phyloP scores from a whole-genome alignment of 1,140 invertebrate species.

The Ruditapes philippinarum region DNA sequence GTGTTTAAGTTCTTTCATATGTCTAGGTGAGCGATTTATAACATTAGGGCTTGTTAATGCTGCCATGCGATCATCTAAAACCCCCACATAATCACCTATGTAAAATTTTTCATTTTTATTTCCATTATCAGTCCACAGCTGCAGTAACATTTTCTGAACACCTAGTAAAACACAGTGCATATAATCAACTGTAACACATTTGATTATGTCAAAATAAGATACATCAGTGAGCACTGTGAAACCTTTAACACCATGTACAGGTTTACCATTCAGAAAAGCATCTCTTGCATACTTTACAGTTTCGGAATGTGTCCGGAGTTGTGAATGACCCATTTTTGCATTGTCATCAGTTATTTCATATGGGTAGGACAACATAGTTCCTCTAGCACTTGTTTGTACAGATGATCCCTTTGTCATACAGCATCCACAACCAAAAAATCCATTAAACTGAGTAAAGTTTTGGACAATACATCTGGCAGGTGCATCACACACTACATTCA shows the following conservation, averaged over 20 bases:
- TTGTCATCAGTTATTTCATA: not conserved
- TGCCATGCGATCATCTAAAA: conserved; percentile 22
- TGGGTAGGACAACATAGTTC: not conserved
- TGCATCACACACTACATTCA: not conserved
- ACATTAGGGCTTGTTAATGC: conserved; percentile 1
- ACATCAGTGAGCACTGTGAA: conserved; percentile 1
- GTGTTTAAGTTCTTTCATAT: conserved; percentile 11
- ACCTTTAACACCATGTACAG: conserved; percentile 35
- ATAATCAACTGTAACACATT: conserved; percentile 14
- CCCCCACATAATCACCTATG: conserved; percentile 3
- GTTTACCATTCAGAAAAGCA: not conserved
- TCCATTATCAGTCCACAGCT: conserved; percentile 23
- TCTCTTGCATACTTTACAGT: not conserved
- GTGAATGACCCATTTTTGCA: not conserved
- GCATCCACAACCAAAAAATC: not conserved
- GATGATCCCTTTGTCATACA: not conserved
- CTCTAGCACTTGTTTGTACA: not conserved
- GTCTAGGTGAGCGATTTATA: conserved; percentile 29
- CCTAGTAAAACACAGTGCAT: conserved; percentile 43
- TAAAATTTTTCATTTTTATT: conserved; percentile 40
- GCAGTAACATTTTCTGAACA: conserved; percentile 29
- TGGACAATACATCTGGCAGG: not conserved
- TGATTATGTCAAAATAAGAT: conserved; percentile 24
- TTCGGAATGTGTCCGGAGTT: not conserved
- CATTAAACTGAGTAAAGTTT: conserved; percentile 6